Evolutionary conservation across 2,888 invertebrate genomes (phyloP).

Genomic region (Cephalotes varians): DNA sequence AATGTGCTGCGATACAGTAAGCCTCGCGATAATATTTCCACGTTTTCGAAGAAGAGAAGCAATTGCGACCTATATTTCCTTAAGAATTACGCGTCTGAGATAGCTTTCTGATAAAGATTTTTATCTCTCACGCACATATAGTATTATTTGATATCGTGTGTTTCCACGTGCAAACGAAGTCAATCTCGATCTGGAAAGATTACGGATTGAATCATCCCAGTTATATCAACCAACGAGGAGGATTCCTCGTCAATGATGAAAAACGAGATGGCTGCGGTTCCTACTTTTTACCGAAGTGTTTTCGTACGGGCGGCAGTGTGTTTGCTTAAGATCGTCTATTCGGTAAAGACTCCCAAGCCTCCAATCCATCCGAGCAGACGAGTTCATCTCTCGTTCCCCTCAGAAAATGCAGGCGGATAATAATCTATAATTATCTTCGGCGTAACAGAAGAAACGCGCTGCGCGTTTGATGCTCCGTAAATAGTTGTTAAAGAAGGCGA

Average conservation of each 20-base stretch:
- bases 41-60: neutral
- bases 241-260: conserved; percentile 39
- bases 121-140: neutral
- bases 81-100: neutral
- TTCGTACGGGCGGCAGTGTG: conserved; percentile 58
- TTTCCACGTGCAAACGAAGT: neutral
- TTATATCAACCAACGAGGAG: conserved; percentile 31
- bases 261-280: conserved; percentile 14
- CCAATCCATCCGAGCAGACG: conserved; percentile 53
- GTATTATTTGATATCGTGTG: neutral
- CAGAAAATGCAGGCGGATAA: conserved; percentile 63
- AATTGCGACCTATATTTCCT: neutral
- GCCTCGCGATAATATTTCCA: conserved; percentile 1
- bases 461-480: conserved; percentile 48
- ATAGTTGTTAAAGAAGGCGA: conserved; percentile 46
- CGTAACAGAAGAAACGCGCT: conserved; percentile 37
- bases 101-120: neutral
- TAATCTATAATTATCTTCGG: conserved; percentile 73
- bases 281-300: conserved; percentile 60
- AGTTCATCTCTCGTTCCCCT: conserved; percentile 64
- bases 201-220: neutral
- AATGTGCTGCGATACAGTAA: neutral
- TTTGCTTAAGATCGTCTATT: conserved; percentile 66
- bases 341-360: conserved; percentile 62
- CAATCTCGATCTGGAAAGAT: conserved; percentile 14